A percentile compares a stretch with the other conserved stretches of the same genome.
Conservation (phyloP, 2,113 vertebrate genomes). For the Rhinogobius similis region DNA sequence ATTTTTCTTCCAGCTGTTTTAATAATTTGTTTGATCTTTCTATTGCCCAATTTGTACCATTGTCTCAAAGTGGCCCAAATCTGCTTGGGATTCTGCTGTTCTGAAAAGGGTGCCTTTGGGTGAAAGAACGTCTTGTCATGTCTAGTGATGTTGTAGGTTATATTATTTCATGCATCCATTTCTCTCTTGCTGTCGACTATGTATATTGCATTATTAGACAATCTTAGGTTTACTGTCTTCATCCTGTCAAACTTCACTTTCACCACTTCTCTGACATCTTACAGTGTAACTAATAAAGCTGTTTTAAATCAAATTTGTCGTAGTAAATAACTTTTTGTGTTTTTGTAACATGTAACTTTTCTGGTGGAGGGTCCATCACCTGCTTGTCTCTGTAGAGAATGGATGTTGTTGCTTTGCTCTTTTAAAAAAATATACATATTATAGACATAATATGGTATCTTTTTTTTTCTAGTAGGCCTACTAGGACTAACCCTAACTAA, state of each 20-base stretch:
- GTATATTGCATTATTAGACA: slow-evolving; percentile 79
- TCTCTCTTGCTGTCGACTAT: slow-evolving; percentile 53
- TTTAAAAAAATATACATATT: too few species aligned
- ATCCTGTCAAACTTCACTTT: slow-evolving; percentile 74
- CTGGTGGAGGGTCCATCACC: too few species aligned
- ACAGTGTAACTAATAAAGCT: slow-evolving; percentile 92
- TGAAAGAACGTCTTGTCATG: slow-evolving; percentile 65
- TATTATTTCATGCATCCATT: slow-evolving; percentile 62
- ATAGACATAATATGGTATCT: too few species aligned
- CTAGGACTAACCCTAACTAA: too few species aligned
- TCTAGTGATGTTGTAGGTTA: slow-evolving; percentile 59
- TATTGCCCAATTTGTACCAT: slow-evolving; percentile 3
- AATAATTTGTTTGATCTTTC: neutral
- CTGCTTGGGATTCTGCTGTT: slow-evolving; percentile 14
- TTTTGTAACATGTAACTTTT: neutral
- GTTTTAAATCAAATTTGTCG: slow-evolving; percentile 81
- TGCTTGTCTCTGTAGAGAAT: too few species aligned
- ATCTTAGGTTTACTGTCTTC: slow-evolving; percentile 84
- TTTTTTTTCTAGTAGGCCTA: too few species aligned
- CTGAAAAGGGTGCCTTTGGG: slow-evolving; percentile 48
- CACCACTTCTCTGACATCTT: slow-evolving; percentile 83
- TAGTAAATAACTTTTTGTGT: neutral
- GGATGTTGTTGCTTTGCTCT: too few species aligned
- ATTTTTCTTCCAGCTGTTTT: slow-evolving; percentile 18
- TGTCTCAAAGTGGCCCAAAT: slow-evolving; percentile 41